Conservation (phyloP, 2,888 invertebrate species). For the Eugnorisma glareosa region DNA sequence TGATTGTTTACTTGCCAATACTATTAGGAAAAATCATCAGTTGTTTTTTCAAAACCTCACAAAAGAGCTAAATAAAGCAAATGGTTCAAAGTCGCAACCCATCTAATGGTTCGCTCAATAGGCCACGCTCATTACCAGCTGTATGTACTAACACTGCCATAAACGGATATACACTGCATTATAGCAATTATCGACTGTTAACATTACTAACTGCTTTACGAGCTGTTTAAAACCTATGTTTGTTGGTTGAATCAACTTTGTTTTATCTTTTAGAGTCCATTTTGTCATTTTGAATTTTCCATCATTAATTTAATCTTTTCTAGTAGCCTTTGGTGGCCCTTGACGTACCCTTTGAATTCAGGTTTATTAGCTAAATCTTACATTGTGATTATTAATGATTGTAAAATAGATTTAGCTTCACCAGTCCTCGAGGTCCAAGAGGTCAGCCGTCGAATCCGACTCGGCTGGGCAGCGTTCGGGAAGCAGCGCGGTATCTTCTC, state of each 20-base stretch:
- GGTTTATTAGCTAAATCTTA: background rate
- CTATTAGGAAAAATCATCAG: slow-evolving; percentile 24
- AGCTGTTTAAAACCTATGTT: slow-evolving; percentile 19
- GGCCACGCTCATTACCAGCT: slow-evolving; percentile 62
- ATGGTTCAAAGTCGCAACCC: slow-evolving; percentile 66
- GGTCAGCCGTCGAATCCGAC: too few species aligned
- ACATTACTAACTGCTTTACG: slow-evolving; percentile 33
- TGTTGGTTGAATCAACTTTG: background rate
- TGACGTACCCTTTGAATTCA: background rate
- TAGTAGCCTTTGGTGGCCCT: background rate
- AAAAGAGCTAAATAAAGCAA: slow-evolving; percentile 56
- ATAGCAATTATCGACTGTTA: slow-evolving; percentile 53
- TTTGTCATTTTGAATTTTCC: background rate
- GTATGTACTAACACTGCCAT: slow-evolving; percentile 51
- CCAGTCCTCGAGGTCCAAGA: too few species aligned
- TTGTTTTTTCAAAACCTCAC: slow-evolving; percentile 43
- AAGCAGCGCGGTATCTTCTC: too few species aligned
- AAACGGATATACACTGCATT: slow-evolving; percentile 50
- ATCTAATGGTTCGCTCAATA: slow-evolving; percentile 67
- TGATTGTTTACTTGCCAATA: slow-evolving; percentile 29
- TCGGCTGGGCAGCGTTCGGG: too few species aligned
- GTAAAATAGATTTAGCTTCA: background rate
- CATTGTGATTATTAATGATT: background rate
- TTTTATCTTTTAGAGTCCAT: background rate
- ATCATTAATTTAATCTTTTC: background rate